phyloP scores from a whole-genome alignment of 2,113 vertebrate species.

The Corapipo altera region DNA sequence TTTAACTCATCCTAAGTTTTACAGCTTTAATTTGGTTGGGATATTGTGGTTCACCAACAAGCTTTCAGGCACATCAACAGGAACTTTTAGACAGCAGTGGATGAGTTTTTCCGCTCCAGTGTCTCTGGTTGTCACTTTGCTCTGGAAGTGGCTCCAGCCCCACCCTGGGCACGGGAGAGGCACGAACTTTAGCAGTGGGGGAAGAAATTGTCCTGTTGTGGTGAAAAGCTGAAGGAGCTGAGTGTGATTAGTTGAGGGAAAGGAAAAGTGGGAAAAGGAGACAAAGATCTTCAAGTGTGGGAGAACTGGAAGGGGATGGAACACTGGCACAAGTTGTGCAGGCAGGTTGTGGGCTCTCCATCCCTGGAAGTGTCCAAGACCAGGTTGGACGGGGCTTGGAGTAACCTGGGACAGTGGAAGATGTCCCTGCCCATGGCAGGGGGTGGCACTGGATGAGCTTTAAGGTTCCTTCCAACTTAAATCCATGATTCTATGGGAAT shows the following conservation, averaged over 20 bases:
- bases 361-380: neutral
- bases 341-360: neutral
- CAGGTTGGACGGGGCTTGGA: neutral
- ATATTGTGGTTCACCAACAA: neutral
- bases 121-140: neutral
- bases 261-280: neutral
- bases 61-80: neutral
- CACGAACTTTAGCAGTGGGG: fast-evolving
- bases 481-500: neutral
- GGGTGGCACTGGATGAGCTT: neutral
- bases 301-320: neutral
- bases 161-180: fast-evolving
- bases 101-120: neutral
- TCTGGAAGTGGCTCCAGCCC: neutral
- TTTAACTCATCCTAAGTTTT: neutral
- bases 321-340: neutral
- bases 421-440: neutral
- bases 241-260: neutral
- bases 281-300: neutral
- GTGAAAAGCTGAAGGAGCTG: neutral
- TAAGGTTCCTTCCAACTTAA: neutral
- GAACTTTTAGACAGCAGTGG: neutral
- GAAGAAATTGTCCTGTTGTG: neutral
- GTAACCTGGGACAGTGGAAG: neutral
- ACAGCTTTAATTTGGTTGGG: neutral